These are phyloP conservation scores for Ylistrum balloti DNA, from an alignment of 1,140 invertebrate genomes.

Conservation along the genomic window DNA sequence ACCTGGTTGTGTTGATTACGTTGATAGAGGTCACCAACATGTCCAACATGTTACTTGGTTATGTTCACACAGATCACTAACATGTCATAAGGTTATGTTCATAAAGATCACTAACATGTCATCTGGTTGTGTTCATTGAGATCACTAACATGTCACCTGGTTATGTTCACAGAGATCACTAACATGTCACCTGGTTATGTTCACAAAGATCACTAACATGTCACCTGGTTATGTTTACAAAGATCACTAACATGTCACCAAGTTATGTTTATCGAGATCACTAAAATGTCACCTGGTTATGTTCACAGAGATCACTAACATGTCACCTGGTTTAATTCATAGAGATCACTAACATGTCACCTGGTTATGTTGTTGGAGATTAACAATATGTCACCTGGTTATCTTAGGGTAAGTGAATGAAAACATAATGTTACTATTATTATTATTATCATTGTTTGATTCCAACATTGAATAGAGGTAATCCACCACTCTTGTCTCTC, in stretches of 20 bases:
- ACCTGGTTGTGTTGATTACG: neutral
- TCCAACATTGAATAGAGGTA: too few species aligned
- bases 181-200: constrained; percentile 1
- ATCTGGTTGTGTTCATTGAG: neutral
- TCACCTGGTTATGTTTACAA: neutral
- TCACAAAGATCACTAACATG: neutral
- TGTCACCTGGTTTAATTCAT: neutral
- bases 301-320: neutral
- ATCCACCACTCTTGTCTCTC: too few species aligned
- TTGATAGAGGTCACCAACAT: neutral
- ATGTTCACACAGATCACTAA: too few species aligned
- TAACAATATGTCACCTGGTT: too few species aligned
- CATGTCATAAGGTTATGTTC: too few species aligned
- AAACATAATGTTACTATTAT: too few species aligned
- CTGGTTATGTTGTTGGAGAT: neutral
- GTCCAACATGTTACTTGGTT: neutral
- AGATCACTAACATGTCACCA: neutral
- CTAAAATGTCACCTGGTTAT: neutral
- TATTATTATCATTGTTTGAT: too few species aligned
- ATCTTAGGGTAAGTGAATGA: too few species aligned
- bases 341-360: neutral
- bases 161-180: neutral
- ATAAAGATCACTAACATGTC: neutral
- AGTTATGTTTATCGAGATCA: neutral
- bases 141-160: neutral